Evolutionary conservation across 2,113 vertebrate genomes (phyloP).

Genomic region (Bombycilla garrulus): DNA sequence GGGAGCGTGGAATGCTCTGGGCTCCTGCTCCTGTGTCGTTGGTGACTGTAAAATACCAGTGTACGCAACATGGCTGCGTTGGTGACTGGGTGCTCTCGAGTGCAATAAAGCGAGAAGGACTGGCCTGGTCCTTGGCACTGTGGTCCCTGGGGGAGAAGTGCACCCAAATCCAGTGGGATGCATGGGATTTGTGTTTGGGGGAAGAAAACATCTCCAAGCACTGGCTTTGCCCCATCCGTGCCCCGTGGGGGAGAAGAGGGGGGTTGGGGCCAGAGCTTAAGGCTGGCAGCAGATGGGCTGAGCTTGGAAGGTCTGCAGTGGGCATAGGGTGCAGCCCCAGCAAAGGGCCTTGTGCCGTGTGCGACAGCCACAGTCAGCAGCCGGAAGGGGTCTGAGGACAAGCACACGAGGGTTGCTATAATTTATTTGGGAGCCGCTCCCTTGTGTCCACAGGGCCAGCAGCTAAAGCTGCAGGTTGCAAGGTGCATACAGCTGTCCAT

Average conservation of each 20-base stretch:
- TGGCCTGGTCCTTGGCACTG: not conserved
- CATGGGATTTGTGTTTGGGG: not conserved
- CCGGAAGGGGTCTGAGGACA: not conserved
- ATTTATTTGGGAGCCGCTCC: slow-evolving; percentile 30
- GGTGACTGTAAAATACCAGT: not conserved
- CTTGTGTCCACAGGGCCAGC: not conserved
- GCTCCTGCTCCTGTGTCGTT: not conserved
- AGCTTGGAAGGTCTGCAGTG: rapidly evolving
- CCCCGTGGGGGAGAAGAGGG: rapidly evolving
- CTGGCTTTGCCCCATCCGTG: rapidly evolving
- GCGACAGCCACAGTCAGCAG: rapidly evolving
- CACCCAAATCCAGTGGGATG: rapidly evolving
- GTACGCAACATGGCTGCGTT: not conserved
- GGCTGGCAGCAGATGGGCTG: not conserved
- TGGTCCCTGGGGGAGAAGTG: not conserved
- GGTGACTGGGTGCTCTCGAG: not conserved
- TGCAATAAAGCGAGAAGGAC: slow-evolving; percentile 50
- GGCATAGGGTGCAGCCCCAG: not conserved
- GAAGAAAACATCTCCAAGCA: not conserved
- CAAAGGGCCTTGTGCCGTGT: not conserved
- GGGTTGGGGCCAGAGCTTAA: not conserved
- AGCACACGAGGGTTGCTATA: not conserved
- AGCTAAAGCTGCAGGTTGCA: not conserved
- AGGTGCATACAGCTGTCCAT: rapidly evolving
- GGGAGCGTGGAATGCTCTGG: rapidly evolving